Evolutionary conservation across 2,113 vertebrate genomes (phyloP).

Genomic region (Thunnus thynnus): DNA sequence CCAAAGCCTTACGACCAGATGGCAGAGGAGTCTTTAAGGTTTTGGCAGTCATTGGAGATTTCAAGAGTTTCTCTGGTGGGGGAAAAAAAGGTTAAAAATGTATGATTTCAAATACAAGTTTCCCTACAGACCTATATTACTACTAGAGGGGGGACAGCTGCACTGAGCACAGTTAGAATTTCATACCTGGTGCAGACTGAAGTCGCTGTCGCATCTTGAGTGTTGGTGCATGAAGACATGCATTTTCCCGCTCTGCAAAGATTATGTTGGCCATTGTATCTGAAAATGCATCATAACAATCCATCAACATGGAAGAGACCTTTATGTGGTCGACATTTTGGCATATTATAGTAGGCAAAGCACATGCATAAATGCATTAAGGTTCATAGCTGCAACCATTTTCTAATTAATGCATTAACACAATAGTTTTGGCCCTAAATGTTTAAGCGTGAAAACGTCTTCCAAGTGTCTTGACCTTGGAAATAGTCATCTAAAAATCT

Average conservation of each 20-base stretch:
- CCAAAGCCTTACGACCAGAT: slow-evolving; percentile 74
- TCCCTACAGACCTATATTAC: background rate
- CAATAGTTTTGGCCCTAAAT: too few relatives aligned
- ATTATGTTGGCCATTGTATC: slow-evolving; percentile 67
- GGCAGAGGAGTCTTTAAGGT: slow-evolving; percentile 54
- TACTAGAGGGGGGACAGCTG: accelerated
- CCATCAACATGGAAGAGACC: background rate
- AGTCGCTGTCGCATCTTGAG: slow-evolving; percentile 71
- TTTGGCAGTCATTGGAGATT: slow-evolving; percentile 58
- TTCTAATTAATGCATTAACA: too few relatives aligned
- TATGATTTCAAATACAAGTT: background rate
- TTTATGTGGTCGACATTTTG: background rate
- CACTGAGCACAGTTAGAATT: background rate
- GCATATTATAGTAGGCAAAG: background rate
- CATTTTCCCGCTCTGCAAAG: slow-evolving; percentile 71
- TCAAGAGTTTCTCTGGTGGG: slow-evolving; percentile 61
- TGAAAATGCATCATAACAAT: background rate
- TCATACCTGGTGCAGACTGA: slow-evolving; percentile 74
- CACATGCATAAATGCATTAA: background rate
- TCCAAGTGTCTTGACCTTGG: too few relatives aligned
- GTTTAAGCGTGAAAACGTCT: too few relatives aligned
- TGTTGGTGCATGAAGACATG: slow-evolving; percentile 27
- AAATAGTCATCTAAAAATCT: too few relatives aligned
- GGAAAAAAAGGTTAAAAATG: background rate
- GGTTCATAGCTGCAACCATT: too few relatives aligned